Evolutionary conservation across 2,888 invertebrate genomes (phyloP), one percentile per base, ranked within the genome.

Genomic region (Saturnia japonica): DNA sequence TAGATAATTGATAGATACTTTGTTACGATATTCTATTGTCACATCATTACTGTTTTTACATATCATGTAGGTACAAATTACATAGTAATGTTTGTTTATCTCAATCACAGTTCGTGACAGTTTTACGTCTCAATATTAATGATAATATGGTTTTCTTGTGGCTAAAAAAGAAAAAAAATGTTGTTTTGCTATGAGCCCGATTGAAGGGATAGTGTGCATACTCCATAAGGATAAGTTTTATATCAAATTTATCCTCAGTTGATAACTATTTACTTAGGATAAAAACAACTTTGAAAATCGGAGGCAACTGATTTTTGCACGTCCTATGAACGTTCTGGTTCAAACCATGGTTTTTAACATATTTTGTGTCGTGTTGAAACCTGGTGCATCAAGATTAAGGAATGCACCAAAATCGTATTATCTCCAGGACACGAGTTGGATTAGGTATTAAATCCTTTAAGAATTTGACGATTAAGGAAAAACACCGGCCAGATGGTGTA

Each of bases 101-200:
- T 76, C 75, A 71, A 68, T 45, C 62, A 43, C 70, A 79, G 81
- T 72, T 77, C 73, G 71, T 77, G 81, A 80, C 80, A 82, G 79
- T 76, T 80, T 82, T 80, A 81, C 79, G 77, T 76, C 78, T 74
- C 76, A 71, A 76, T 82, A 83, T 83, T 81, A 82, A 83, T 80
- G 83, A 78, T 80, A 64, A 40, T 64, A 82, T 76, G 76, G 78
- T 78, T 74, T 79, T 77, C 74, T 73, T 77, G 76, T 73, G 77
- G 72, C 70, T 69, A 71, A 71, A 73, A 74, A 73, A 76, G 74
- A 70, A 75, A 74, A 79, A 79, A 76, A 77, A 76, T 76, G 79
- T 80, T 82, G 80, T 79, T 76, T 64, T 69, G 75, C 76, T 69
- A 8, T 70, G 64, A 74, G 69, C 72, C 68, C 68, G 72, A 34